These are phyloP conservation scores for Sigmodon hispidus DNA, from an alignment of 2,113 vertebrate species.

Conservation along the genomic window DNA sequence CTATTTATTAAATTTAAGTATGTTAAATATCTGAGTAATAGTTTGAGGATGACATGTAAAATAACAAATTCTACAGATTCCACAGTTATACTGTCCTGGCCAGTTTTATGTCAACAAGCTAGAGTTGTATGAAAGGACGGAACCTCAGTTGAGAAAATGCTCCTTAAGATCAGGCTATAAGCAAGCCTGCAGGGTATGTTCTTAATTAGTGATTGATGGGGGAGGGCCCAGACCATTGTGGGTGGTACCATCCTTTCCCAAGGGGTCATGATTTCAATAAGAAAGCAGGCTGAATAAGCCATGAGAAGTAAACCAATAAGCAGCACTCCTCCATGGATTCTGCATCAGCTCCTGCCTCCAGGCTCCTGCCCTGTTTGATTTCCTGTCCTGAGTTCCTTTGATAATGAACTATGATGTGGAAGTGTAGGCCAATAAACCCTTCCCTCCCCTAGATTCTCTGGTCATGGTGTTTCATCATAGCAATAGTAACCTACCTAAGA, in stretches of 20 bases:
- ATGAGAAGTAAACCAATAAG: neutral
- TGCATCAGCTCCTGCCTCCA: neutral
- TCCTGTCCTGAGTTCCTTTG: neutral
- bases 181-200: too few species aligned
- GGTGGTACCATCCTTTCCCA: neutral
- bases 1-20: constrained; percentile 89
- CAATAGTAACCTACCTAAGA: neutral
- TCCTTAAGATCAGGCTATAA: neutral
- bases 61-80: constrained; percentile 39
- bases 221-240: neutral
- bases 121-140: neutral
- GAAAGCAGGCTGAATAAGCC: neutral
- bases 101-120: neutral
- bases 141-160: neutral
- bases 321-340: neutral
- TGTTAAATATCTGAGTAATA: constrained; percentile 84
- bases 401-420: neutral
- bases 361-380: neutral
- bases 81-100: neutral
- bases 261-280: neutral
- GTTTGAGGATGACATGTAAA: constrained; percentile 86
- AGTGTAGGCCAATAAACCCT: neutral
- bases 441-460: neutral
- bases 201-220: neutral
- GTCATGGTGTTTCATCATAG: neutral